A percentile compares a stretch with the other conserved stretches of the same genome.
Evolutionary conservation across 2,888 invertebrate species (phyloP).

Genomic region (Dasysyrphus tricinctus): DNA sequence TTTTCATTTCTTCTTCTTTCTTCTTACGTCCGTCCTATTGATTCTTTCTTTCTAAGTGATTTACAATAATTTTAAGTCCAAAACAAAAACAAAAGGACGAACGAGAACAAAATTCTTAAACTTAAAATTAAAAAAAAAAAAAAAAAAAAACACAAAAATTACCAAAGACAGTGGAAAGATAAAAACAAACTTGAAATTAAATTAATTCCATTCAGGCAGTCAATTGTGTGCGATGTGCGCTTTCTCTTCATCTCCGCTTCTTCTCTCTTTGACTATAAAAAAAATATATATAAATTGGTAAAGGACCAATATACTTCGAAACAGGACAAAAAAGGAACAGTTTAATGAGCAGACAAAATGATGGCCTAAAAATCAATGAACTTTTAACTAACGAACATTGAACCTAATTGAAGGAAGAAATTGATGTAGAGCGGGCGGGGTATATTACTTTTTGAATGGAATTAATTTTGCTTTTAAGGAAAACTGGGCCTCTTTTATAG

Average conservation of each 20-base stretch:
- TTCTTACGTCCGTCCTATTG: slow-evolving; percentile 45
- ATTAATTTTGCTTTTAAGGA: slow-evolving; percentile 3
- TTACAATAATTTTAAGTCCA: slow-evolving; percentile 64
- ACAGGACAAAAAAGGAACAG: slow-evolving; percentile 11
- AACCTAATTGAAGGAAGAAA: slow-evolving; percentile 35
- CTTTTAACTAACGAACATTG: slow-evolving; percentile 40
- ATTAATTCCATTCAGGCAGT: slow-evolving; percentile 68
- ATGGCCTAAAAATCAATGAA: slow-evolving; percentile 54
- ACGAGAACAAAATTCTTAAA: slow-evolving; percentile 30
- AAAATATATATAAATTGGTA: not conserved
- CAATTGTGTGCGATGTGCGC: slow-evolving; percentile 34
- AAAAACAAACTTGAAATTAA: slow-evolving; percentile 61
- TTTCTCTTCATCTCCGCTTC: not conserved
- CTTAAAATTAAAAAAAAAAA: slow-evolving; percentile 20
- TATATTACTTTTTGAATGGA: slow-evolving; percentile 6
- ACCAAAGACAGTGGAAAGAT: slow-evolving; percentile 2
- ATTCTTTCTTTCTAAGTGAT: slow-evolving; percentile 61
- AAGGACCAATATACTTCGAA: not conserved
- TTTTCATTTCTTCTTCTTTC: not conserved
- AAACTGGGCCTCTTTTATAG: not conserved
- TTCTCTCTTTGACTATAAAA: not conserved
- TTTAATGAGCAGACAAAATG: slow-evolving; percentile 50
- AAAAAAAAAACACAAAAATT: too few relatives aligned
- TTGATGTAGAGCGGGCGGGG: not conserved
- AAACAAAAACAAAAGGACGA: slow-evolving; percentile 41